phyloP scores from a whole-genome alignment of 37 sponge, comb jelly and placozoan genomes.

The Haliclona indistincta region DNA sequence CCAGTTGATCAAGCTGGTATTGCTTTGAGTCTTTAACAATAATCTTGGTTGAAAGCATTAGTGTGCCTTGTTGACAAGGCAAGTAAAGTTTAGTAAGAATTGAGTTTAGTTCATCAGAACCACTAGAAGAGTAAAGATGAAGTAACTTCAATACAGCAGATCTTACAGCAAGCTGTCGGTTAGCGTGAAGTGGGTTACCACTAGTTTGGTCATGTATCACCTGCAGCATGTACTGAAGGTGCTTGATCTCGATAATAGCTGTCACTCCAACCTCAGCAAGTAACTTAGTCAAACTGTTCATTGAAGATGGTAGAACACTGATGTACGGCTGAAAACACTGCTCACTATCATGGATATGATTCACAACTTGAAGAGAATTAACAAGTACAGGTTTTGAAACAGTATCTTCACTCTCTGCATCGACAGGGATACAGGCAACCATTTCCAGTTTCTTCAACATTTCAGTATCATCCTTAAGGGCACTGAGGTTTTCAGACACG shows the following conservation, averaged over 20 bases:
- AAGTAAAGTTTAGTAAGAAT: not conserved
- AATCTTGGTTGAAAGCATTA: not conserved
- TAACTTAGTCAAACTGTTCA: not conserved
- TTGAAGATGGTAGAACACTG: not conserved
- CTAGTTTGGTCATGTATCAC: not conserved
- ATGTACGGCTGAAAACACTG: not conserved
- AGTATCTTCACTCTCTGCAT: not conserved
- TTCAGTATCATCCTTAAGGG: not conserved
- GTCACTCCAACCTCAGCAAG: not conserved
- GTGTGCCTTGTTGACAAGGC: not conserved
- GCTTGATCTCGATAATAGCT: not conserved
- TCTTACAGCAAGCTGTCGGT: not conserved
- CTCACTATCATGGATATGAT: not conserved
- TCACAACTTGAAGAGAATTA: not conserved
- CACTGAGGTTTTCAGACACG: not conserved
- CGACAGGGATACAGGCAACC: constrained; percentile 31
- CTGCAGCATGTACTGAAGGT: not conserved
- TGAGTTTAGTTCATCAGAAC: not conserved
- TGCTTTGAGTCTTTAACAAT: not conserved
- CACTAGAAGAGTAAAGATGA: not conserved
- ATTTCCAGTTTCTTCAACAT: not conserved
- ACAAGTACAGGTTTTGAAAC: not conserved
- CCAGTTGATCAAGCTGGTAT: not conserved
- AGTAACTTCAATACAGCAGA: not conserved
- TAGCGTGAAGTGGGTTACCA: not conserved